phyloP scores from a whole-genome alignment of 2,113 vertebrate species.

The Tupaia tana region DNA sequence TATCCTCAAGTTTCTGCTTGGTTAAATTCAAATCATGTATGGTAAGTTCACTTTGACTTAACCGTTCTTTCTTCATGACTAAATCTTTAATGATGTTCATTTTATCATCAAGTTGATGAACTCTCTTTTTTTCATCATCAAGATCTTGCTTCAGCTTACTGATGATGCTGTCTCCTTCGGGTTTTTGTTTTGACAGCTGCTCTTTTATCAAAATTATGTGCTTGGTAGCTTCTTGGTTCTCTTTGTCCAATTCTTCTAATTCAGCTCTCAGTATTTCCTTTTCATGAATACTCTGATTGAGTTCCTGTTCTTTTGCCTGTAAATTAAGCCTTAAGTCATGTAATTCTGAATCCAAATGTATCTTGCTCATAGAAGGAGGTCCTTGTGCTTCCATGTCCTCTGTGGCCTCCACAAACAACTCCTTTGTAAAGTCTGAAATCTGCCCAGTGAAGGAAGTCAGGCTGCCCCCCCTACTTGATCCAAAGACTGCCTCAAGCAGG shows the following conservation, averaged over 20 bases:
- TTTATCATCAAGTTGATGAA: conserved; percentile 85
- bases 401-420: conserved; percentile 76
- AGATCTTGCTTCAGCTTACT: conserved; percentile 87
- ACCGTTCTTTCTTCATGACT: conserved; percentile 89
- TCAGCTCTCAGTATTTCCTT: conserved; percentile 90
- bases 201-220: conserved; percentile 95
- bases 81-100: conserved; percentile 86
- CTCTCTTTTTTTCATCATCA: conserved; percentile 84
- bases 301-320: conserved; percentile 87
- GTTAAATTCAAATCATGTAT: conserved; percentile 92
- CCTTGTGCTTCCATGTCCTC: conserved; percentile 75
- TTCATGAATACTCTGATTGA: conserved; percentile 89
- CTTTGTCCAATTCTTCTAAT: conserved; percentile 94
- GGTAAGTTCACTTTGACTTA: conserved; percentile 89
- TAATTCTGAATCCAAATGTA: conserved; percentile 82
- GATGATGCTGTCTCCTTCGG: conserved; percentile 86
- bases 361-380: conserved; percentile 62
- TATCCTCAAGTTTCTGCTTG: conserved; percentile 90
- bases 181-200: conserved; percentile 90
- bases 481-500: too few relatives aligned
- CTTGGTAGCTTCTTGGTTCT: conserved; percentile 97
- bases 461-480: too few relatives aligned
- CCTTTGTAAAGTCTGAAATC: too few relatives aligned
- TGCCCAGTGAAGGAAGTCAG: too few relatives aligned
- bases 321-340: conserved; percentile 88